These are phyloP conservation scores for Geotrupes spiniger DNA, from an alignment of 2,888 invertebrate genomes.

Conservation along the genomic window DNA sequence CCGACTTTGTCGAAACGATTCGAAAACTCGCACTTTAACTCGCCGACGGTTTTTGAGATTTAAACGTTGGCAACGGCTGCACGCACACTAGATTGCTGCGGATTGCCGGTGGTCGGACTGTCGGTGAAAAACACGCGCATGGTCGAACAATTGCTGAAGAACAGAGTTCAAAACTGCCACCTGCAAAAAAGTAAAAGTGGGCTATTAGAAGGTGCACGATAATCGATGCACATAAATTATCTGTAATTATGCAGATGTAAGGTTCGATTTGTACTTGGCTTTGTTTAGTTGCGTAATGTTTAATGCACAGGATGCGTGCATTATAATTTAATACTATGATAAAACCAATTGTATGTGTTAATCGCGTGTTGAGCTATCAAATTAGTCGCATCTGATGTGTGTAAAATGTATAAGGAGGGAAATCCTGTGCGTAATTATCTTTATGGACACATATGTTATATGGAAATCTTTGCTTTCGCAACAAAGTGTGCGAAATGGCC, in stretches of 20 bases:
- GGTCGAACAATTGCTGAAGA: conserved; percentile 19
- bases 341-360: no score
- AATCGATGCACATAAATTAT: conserved; percentile 1
- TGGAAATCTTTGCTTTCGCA: no score
- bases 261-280: no score
- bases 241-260: no score
- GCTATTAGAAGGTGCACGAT: conserved; percentile 1
- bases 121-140: conserved; percentile 13
- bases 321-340: conserved; percentile 4
- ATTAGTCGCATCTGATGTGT: no score
- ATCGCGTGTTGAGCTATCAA: no score
- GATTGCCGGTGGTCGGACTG: conserved; percentile 12
- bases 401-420: no score
- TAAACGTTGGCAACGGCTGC: conserved; percentile 11
- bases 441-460: no score
- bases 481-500: no score
- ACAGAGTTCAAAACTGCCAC: conserved; percentile 9
- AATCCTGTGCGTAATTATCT: no score
- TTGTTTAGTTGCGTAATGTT: neutral
- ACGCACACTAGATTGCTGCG: conserved; percentile 10
- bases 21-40: no score
- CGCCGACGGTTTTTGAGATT: conserved; percentile 8
- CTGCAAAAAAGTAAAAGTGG: conserved; percentile 16
- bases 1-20: no score
- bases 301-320: neutral